A percentile compares a stretch with the other conserved stretches of the same genome.
These are phyloP conservation scores for Ariolimax columbianus DNA, from an alignment of 2,888 invertebrate species.

Conservation along the genomic window DNA sequence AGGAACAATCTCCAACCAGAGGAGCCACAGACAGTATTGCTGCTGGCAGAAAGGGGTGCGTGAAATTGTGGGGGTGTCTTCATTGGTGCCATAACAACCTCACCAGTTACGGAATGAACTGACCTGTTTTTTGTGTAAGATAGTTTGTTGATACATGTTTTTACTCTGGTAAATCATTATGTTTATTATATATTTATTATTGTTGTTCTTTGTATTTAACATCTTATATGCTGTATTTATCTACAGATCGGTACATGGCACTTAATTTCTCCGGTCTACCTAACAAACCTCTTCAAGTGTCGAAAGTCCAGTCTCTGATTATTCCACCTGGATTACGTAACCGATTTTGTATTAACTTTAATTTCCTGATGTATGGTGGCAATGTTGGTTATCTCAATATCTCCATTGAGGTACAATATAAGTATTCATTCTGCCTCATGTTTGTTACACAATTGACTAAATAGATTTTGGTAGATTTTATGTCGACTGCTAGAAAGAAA, in stretches of 20 bases:
- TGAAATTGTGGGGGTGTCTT: no score
- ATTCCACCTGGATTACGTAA: not conserved
- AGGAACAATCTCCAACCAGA: no score
- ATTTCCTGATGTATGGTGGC: slow-evolving; percentile 34
- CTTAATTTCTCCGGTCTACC: slow-evolving; percentile 12
- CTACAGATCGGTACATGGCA: slow-evolving; percentile 27
- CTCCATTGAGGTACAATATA: slow-evolving; percentile 18
- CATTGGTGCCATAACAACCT: no score
- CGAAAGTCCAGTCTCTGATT: slow-evolving; percentile 8
- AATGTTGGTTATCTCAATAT: slow-evolving; percentile 37
- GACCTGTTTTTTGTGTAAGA: not conserved
- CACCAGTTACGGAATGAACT: no score
- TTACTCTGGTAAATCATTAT: not conserved
- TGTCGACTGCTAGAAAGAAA: no score
- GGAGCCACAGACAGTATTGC: no score
- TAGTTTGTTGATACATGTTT: not conserved
- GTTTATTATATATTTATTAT: not conserved
- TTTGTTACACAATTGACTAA: not conserved
- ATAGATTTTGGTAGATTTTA: not conserved
- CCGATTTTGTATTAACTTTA: slow-evolving; percentile 18
- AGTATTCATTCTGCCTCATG: not conserved
- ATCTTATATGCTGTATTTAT: not conserved
- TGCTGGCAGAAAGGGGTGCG: no score
- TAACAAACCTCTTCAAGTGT: not conserved
- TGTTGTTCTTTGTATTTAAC: not conserved